A percentile compares a stretch with the other conserved stretches of the same genome.
These are phyloP conservation scores for Tenthredo distinguenda DNA, from an alignment of 2,888 invertebrate species.

Conservation along the genomic window DNA sequence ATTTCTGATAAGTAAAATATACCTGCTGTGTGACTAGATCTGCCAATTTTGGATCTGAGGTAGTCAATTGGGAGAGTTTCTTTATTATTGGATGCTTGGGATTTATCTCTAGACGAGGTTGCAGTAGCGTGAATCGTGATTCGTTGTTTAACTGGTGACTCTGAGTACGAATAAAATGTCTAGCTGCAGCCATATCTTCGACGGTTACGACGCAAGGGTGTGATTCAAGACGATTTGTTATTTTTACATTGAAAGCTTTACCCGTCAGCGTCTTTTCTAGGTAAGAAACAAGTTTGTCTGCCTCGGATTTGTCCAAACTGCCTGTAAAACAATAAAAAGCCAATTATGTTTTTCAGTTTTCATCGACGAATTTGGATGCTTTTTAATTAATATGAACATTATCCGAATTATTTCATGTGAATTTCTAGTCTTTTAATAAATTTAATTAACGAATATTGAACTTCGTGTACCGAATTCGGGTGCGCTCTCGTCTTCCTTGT, in stretches of 20 bases:
- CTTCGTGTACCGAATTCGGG: slow-evolving; percentile 81
- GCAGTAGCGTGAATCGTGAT: slow-evolving; percentile 90
- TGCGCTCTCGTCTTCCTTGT: slow-evolving; percentile 81
- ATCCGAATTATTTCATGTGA: slow-evolving; percentile 8
- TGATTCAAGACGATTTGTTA: slow-evolving; percentile 90
- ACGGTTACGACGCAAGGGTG: slow-evolving; percentile 98
- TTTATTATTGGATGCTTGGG: slow-evolving; percentile 95
- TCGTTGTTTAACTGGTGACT: slow-evolving; percentile 91
- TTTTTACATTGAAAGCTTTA: slow-evolving; percentile 90
- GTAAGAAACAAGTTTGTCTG: slow-evolving; percentile 89
- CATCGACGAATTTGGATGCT: neutral
- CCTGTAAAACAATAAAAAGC: slow-evolving; percentile 74
- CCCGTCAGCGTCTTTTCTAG: slow-evolving; percentile 88
- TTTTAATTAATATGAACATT: neutral
- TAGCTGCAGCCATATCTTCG: slow-evolving; percentile 97
- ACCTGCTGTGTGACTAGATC: slow-evolving; percentile 92
- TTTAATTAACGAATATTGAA: slow-evolving; percentile 18
- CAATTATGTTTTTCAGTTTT: neutral
- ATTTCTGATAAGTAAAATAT: slow-evolving; percentile 54
- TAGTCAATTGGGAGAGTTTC: slow-evolving; percentile 88
- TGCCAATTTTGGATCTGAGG: slow-evolving; percentile 89
- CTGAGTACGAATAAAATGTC: slow-evolving; percentile 96
- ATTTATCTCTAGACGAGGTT: slow-evolving; percentile 96
- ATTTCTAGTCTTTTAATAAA: neutral
- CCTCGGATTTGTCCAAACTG: slow-evolving; percentile 86